Percentiles rank a stretch among this genome's conserved stretches.
Evolutionary conservation across 2,797 vertebrate species (phyloP).

Genomic region (Potorous gilbertii): DNA sequence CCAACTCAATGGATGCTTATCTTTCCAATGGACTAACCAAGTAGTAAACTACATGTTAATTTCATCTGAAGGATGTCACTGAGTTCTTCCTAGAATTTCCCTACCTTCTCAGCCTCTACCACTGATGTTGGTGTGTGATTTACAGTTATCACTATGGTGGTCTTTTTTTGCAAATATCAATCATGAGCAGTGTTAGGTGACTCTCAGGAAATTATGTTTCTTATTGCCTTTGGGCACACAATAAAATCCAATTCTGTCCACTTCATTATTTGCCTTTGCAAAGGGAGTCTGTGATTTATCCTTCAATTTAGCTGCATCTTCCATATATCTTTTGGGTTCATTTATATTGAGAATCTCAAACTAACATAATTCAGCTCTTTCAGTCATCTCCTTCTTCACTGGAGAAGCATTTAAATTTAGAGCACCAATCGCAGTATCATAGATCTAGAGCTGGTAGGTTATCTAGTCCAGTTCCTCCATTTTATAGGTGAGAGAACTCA

Average conservation of each 20-base stretch:
- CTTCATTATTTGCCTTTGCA: slow-evolving; percentile 2
- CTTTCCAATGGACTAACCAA: not conserved
- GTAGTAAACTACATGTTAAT: not conserved
- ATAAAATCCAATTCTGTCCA: slow-evolving; percentile 1
- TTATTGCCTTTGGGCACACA: not conserved
- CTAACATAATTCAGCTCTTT: not conserved
- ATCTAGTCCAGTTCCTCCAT: not conserved
- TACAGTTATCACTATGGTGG: not conserved
- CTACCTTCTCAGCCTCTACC: not conserved
- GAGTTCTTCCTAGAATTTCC: not conserved
- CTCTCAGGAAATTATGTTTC: not conserved
- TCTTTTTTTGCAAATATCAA: not conserved
- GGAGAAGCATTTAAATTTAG: not conserved
- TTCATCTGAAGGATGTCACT: not conserved
- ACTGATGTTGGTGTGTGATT: not conserved
- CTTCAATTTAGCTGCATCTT: not conserved
- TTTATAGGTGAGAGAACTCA: not conserved
- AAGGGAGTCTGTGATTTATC: not conserved
- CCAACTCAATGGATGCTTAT: not conserved
- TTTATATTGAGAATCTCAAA: not conserved
- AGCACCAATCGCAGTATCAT: not conserved
- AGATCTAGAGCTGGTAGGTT: not conserved
- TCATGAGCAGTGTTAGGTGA: not conserved
- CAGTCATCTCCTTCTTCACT: not conserved
- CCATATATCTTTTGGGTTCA: not conserved